A percentile compares a stretch with the other conserved stretches of the same genome.
These are phyloP conservation scores for Turdus rufiventris DNA, from an alignment of 2,113 vertebrate species.

Conservation along the genomic window DNA sequence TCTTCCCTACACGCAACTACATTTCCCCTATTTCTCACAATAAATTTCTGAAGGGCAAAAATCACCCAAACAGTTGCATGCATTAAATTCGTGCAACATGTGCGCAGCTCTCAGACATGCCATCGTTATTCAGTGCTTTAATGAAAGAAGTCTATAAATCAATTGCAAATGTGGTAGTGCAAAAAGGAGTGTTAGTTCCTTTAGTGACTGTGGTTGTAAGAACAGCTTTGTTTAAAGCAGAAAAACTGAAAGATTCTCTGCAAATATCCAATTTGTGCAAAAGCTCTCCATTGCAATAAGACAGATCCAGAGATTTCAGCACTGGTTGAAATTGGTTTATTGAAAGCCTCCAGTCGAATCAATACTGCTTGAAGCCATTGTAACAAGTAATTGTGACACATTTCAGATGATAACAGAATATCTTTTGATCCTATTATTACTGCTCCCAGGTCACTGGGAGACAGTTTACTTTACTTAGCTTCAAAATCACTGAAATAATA, in stretches of 20 bases:
- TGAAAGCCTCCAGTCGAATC: neutral
- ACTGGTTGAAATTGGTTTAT: neutral
- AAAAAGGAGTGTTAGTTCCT: neutral
- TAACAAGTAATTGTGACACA: neutral
- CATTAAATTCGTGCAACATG: neutral
- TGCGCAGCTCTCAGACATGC: neutral
- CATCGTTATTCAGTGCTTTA: neutral
- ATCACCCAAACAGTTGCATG: rapidly evolving
- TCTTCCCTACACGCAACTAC: neutral
- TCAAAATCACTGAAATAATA: neutral
- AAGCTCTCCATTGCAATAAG: neutral
- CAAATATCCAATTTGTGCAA: neutral
- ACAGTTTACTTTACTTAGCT: neutral
- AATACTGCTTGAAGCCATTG: neutral
- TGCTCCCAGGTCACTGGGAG: neutral
- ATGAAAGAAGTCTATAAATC: neutral
- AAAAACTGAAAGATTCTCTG: neutral
- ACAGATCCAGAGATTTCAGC: neutral
- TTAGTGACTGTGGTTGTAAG: neutral
- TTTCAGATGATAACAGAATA: neutral
- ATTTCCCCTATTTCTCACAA: neutral
- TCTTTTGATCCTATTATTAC: neutral
- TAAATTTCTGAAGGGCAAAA: neutral
- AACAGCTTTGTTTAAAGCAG: neutral
- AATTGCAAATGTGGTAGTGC: neutral